Evolutionary conservation across 2,113 vertebrate genomes (phyloP), one percentile per base, ranked within the genome.

Genomic region (Pelecanus crispus): DNA sequence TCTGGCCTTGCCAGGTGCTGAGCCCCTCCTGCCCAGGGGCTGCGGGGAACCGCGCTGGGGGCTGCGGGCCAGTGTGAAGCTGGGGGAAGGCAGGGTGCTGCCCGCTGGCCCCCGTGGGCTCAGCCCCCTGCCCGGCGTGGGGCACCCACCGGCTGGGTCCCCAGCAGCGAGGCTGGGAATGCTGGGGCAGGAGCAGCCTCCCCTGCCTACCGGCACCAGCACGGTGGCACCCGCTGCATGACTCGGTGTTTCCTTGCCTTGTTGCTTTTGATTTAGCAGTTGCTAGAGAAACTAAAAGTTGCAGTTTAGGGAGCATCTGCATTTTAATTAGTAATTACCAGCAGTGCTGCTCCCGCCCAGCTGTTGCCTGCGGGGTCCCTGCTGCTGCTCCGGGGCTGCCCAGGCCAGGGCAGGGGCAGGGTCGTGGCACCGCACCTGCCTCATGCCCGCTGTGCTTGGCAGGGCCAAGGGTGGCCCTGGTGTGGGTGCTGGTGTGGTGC

Each of bases 281-380:
- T 97, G 84, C 75, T 88, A 84, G 63, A 95, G 92, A 90, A 96
- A 96, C 80, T 86, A 49, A 38, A 86, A 95, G 93, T 94, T 96
- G 82, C 75, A 74, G 71, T 92, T 93, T 90, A 45, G 56, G 92
- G 75, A 94, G 79, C 90, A 97, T 84, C 93, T 96, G 92, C 86
- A 97, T 96, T 90, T 93, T 94, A 96, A 96, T 92, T 88, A 93
- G 81, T 44, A 84, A 88, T 92, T 88, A 96, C 67, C 81, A 94
- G 29, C 71, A 88, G 65, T 34, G 61, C 81, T 80, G 56, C 84
- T 84, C 45, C 0, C 0, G 50, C 68, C 87, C 87, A 92, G 95
- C 80, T 92, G 96, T 65, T 85, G 72, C 72, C 86, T 70, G 65
- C 38, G 71, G 81, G 79, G 75, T 83, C 63, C 71, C 72, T 21